A percentile compares a stretch with the other conserved stretches of the same genome.
Evolutionary conservation across 2,113 vertebrate genomes (phyloP).

Genomic region (Orcinus orca): DNA sequence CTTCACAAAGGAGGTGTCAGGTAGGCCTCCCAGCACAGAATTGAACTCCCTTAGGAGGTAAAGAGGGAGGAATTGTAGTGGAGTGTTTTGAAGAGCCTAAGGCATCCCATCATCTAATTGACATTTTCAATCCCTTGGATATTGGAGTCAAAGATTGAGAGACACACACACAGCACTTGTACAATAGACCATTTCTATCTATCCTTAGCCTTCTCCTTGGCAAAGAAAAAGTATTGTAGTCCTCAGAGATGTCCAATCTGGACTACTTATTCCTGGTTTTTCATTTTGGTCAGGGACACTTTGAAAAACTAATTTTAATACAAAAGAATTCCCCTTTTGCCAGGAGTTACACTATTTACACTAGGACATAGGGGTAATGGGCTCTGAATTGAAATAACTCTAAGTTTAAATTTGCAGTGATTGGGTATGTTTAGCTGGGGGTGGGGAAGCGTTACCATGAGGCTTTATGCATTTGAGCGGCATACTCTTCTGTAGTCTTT

Average conservation of each 20-base stretch:
- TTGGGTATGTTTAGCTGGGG: background rate
- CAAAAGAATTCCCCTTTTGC: background rate
- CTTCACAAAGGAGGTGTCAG: background rate
- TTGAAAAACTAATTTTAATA: slow-evolving; percentile 10
- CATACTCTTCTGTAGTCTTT: background rate
- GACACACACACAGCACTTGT: background rate
- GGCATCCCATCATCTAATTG: background rate
- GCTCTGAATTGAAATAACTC: slow-evolving; percentile 5
- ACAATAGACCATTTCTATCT: background rate
- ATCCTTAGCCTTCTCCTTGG: background rate
- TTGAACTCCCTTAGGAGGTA: background rate
- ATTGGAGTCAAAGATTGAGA: background rate
- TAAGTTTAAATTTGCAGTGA: background rate
- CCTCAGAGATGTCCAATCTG: background rate
- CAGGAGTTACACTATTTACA: background rate
- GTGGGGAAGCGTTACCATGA: background rate
- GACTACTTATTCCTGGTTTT: background rate
- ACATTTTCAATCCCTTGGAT: background rate
- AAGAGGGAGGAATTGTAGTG: background rate
- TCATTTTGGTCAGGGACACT: background rate
- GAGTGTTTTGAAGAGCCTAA: background rate
- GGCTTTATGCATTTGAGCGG: background rate
- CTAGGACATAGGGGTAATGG: background rate
- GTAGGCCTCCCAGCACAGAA: background rate
- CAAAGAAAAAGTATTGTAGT: background rate